Percentiles rank a stretch among this genome's conserved stretches.
These are phyloP conservation scores for Lasioglossum morio DNA, from an alignment of 2,888 invertebrate genomes.

Conservation along the genomic window DNA sequence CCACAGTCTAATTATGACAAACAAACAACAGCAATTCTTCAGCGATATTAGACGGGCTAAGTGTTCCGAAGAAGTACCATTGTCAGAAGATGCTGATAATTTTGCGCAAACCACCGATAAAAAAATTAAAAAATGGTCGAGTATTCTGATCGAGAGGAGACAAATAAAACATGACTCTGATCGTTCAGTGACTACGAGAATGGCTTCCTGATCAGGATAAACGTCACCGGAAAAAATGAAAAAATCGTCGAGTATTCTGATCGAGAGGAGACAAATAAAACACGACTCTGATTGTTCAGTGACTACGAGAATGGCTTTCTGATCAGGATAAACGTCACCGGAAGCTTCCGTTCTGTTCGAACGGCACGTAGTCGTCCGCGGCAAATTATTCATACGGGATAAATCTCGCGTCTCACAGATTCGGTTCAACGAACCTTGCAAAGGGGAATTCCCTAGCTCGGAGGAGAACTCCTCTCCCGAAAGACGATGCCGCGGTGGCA, in stretches of 20 bases:
- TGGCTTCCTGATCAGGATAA: not conserved
- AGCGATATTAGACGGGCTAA: not conserved
- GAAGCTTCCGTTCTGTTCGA: slow-evolving; percentile 4
- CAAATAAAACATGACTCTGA: not conserved
- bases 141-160: not conserved
- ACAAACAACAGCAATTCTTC: too few species aligned
- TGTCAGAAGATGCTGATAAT: too few species aligned
- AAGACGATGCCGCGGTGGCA: slow-evolving; percentile 48
- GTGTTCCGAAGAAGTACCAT: not conserved
- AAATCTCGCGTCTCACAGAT: slow-evolving; percentile 58
- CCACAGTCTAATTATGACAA: too few species aligned
- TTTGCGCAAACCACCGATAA: not conserved
- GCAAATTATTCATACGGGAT: slow-evolving; percentile 56
- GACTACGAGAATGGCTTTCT: not conserved
- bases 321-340: not conserved
- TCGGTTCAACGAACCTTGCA: slow-evolving; percentile 61
- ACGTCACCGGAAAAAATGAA: too few species aligned
- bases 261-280: not conserved
- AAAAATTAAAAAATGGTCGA: not conserved
- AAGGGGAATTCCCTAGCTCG: slow-evolving; percentile 61
- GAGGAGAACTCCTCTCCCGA: slow-evolving; percentile 51
- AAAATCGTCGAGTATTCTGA: not conserved
- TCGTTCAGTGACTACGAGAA: not conserved
- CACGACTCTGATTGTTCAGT: not conserved
- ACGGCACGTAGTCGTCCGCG: slow-evolving; percentile 6